Conservation (phyloP, 2,797 vertebrate genomes). For the Crossoptilon crossoptilon region DNA sequence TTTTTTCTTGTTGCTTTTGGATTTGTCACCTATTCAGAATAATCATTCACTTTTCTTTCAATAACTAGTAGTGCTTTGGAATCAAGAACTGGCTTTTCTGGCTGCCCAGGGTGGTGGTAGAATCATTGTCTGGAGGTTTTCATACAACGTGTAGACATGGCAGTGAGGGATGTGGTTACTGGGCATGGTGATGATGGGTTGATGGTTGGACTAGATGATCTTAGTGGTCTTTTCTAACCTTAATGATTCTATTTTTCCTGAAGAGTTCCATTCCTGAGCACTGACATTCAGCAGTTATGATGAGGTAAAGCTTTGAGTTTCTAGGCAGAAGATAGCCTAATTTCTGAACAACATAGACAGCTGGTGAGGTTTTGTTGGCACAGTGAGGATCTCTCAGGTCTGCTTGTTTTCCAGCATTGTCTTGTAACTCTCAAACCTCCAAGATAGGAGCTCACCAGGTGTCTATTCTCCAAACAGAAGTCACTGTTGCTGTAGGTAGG, state of each 20-base stretch:
- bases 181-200: too few relatives aligned
- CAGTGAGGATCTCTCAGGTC: neutral
- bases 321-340: neutral
- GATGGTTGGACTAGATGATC: too few relatives aligned
- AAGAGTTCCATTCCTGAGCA: neutral
- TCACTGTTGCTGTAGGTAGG: neutral
- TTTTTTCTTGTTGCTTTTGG: neutral
- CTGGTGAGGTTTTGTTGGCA: neutral
- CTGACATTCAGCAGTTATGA: neutral
- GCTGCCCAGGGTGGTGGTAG: too few relatives aligned
- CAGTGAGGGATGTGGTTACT: too few relatives aligned
- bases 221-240: too few relatives aligned
- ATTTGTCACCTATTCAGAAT: neutral
- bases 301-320: neutral
- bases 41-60: neutral
- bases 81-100: rapidly evolving
- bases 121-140: too few relatives aligned
- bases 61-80: neutral
- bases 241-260: neutral
- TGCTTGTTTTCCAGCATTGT: neutral
- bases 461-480: neutral
- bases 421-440: neutral
- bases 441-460: neutral
- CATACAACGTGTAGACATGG: too few relatives aligned
- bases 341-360: neutral